Percentiles rank a stretch among this genome's conserved stretches.
Evolutionary conservation across 2,113 vertebrate genomes (phyloP).

Genomic region (Xiphophorus hellerii): DNA sequence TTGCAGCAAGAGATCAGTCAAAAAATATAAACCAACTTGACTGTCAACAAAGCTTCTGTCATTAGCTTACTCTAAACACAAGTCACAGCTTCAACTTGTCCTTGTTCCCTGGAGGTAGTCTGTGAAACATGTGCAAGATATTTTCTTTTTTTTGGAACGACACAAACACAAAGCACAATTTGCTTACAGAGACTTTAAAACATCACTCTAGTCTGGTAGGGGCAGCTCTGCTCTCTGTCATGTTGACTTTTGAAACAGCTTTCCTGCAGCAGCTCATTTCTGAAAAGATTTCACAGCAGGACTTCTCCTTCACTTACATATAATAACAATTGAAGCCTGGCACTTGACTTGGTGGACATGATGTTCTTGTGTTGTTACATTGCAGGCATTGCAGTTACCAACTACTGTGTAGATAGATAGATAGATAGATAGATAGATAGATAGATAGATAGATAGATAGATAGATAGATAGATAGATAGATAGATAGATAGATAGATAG

Average conservation of each 20-base stretch:
- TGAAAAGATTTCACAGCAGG: neutral
- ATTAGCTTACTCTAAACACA: neutral
- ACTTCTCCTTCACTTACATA: neutral
- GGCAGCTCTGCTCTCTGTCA: neutral
- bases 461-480: neutral
- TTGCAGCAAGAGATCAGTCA: neutral
- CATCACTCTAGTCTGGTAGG: neutral
- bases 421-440: no score
- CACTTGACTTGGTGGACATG: neutral
- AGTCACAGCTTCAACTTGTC: neutral
- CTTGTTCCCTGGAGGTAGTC: neutral
- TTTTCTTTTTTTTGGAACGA: neutral
- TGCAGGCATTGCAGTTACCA: neutral
- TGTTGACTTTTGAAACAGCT: neutral
- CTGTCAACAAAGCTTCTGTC: neutral
- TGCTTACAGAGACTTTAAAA: neutral
- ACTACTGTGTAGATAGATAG: neutral
- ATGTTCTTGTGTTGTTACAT: neutral
- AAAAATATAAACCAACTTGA: neutral
- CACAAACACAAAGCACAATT: neutral
- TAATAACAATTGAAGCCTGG: constrained; percentile 2
- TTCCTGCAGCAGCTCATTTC: neutral
- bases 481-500: no score
- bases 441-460: no score
- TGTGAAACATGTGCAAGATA: neutral